Conservation (phyloP, 2,797 vertebrate genomes). For the Pelochelys cantorii region DNA sequence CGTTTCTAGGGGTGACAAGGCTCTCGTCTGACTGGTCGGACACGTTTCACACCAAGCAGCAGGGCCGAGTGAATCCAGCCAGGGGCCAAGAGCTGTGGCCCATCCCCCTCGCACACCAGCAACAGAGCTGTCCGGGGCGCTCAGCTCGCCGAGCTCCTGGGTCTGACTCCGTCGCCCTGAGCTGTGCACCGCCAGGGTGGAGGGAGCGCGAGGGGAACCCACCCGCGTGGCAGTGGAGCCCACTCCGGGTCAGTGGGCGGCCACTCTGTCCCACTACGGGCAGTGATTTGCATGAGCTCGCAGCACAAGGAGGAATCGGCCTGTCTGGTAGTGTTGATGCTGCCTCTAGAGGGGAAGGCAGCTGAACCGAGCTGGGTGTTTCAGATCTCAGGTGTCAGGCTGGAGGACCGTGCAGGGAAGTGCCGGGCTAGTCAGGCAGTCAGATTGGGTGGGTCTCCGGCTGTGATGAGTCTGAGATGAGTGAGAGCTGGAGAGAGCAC, state of each 20-base stretch:
- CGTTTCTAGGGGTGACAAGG: neutral
- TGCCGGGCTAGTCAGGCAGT: neutral
- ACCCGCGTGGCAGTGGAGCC: too few relatives aligned
- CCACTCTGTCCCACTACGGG: too few relatives aligned
- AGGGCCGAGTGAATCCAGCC: neutral
- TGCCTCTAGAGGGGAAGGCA: neutral
- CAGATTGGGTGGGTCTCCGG: neutral
- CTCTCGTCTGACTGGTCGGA: neutral
- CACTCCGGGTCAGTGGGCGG: too few relatives aligned
- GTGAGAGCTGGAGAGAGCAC: neutral
- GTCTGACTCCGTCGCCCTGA: neutral
- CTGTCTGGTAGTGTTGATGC: neutral
- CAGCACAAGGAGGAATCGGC: neutral
- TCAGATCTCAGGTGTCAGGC: neutral
- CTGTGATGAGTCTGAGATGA: neutral
- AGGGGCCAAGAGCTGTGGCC: neutral
- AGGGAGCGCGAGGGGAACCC: neutral
- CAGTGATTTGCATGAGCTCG: neutral
- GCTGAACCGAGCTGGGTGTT: neutral
- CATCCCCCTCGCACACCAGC: neutral
- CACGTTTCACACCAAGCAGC: neutral
- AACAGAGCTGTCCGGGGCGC: neutral
- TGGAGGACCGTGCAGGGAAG: neutral
- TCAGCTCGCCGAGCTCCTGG: neutral
- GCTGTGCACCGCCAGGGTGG: neutral